Percentiles rank a stretch among this genome's conserved stretches.
Conservation (phyloP, 2,113 vertebrate species). For the Pelusios castaneus region DNA sequence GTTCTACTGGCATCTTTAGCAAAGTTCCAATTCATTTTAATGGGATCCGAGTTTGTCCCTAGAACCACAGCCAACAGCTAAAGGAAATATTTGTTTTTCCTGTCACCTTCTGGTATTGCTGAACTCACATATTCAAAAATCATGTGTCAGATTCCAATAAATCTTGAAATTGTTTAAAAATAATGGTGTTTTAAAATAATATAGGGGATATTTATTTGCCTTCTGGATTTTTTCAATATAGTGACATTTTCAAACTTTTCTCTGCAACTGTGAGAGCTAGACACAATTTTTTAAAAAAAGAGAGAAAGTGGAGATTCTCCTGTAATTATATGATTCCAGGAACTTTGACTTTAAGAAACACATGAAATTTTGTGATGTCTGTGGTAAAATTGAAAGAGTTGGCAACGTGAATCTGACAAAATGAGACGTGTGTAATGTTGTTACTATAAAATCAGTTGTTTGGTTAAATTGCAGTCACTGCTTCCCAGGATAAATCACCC, state of each 20-base stretch:
- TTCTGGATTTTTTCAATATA: neutral
- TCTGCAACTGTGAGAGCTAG: neutral
- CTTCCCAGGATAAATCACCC: no score
- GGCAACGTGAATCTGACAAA: neutral
- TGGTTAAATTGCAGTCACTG: no score
- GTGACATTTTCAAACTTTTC: neutral
- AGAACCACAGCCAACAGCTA: no score
- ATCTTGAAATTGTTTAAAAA: neutral
- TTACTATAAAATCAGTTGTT: constrained; percentile 8
- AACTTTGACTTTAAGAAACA: neutral
- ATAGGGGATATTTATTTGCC: neutral
- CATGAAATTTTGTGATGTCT: neutral
- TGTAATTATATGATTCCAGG: neutral
- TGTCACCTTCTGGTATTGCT: no score
- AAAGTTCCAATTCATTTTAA: no score
- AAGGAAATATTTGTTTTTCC: no score
- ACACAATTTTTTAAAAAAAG: no score
- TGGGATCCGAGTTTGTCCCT: no score
- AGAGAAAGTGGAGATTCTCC: neutral
- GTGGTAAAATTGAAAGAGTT: neutral
- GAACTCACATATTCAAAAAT: no score
- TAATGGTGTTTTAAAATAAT: neutral
- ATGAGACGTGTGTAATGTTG: neutral
- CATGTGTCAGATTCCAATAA: no score
- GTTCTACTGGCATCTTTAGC: no score